Evolutionary conservation across 2,113 vertebrate species (phyloP).

Genomic region (Brachypteracias leptosomus): DNA sequence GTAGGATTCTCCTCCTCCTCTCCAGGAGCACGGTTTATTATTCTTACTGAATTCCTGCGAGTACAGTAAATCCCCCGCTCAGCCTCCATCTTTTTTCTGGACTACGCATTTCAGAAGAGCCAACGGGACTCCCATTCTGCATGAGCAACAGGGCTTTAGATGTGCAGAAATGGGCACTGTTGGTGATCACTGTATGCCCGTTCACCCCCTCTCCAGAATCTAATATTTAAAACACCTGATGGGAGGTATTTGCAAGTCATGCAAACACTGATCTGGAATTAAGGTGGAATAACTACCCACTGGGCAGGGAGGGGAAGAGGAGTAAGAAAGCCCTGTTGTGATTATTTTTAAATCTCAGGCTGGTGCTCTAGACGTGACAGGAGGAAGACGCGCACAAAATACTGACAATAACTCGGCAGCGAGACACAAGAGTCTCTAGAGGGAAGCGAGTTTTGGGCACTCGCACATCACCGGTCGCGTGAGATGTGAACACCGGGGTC

Average conservation of each 20-base stretch:
- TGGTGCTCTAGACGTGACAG: not conserved
- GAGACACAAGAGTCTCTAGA: not conserved
- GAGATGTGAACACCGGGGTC: not conserved
- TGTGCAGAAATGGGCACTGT: not conserved
- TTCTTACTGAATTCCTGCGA: not conserved
- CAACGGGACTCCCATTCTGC: not conserved
- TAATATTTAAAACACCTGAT: not conserved
- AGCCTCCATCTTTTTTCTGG: not conserved
- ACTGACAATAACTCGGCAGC: rapidly evolving
- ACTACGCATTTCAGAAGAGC: not conserved
- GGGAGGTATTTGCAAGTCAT: not conserved
- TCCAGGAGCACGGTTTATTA: not conserved
- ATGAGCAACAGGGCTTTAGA: not conserved
- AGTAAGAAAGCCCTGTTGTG: not conserved
- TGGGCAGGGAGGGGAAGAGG: not conserved
- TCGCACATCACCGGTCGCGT: rapidly evolving
- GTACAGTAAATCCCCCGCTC: not conserved
- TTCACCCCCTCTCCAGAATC: not conserved
- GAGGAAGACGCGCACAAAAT: too few relatives aligned
- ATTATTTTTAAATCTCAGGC: not conserved
- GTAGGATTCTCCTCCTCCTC: not conserved
- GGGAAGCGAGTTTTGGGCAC: not conserved
- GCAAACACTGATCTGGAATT: not conserved
- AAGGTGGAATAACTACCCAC: not conserved
- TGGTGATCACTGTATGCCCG: not conserved